Evolutionary conservation across 2,888 invertebrate species (phyloP).

Genomic region (Drosophila anomalata): DNA sequence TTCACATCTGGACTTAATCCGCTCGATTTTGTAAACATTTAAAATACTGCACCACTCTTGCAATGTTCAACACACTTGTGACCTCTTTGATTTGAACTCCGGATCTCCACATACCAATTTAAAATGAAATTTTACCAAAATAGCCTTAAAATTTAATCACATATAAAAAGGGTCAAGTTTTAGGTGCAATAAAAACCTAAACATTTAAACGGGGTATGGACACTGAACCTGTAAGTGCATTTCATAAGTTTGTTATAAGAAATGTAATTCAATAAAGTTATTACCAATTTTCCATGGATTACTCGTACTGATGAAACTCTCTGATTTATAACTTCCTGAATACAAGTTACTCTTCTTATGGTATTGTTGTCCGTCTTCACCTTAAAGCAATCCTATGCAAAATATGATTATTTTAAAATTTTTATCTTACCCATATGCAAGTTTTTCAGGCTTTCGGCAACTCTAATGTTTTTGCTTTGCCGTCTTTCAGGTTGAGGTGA

Average conservation of each 20-base stretch:
- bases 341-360: not conserved
- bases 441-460: not conserved
- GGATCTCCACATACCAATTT: not conserved
- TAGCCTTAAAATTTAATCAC: not conserved
- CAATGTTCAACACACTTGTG: too few species aligned
- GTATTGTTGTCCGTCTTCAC: not conserved
- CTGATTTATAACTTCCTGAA: not conserved
- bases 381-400: not conserved
- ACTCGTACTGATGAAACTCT: not conserved
- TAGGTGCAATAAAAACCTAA: not conserved
- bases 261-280: not conserved
- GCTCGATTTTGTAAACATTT: too few species aligned
- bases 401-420: not conserved
- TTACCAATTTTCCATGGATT: not conserved
- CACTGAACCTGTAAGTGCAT: not conserved
- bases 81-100: too few species aligned
- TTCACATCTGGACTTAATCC: too few species aligned
- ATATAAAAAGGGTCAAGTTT: not conserved
- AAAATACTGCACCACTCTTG: too few species aligned
- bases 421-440: not conserved
- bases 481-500: not conserved
- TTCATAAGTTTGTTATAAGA: not conserved
- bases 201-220: slow-evolving; percentile 9
- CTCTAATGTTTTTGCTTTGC: not conserved
- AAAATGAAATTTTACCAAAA: not conserved